Conservation (phyloP, 2,113 vertebrate genomes). For the Callocephalon fimbriatum region DNA sequence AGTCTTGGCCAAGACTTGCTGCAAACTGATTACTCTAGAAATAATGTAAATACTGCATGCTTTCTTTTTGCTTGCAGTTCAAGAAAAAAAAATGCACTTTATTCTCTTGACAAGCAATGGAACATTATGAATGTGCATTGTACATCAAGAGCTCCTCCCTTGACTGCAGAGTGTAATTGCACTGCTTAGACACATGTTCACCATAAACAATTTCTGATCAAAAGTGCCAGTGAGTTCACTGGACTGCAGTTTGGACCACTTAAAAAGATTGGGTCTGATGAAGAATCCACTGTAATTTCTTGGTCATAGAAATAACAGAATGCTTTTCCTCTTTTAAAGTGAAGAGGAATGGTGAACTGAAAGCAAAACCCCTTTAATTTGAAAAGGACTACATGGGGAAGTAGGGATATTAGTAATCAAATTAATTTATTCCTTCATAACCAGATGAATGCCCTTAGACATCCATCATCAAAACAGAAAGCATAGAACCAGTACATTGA, state of each 20-base stretch:
- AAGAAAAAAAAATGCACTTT: not conserved
- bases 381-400: not conserved
- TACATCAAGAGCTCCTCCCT: not conserved
- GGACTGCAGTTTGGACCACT: not conserved
- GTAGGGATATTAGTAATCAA: not conserved
- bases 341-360: not conserved
- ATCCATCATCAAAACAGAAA: not conserved
- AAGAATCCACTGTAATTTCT: not conserved
- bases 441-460: not conserved
- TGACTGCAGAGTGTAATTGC: not conserved
- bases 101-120: not conserved
- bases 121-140: not conserved
- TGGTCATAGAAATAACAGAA: not conserved
- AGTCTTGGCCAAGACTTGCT: not conserved
- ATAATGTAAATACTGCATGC: not conserved
- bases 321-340: not conserved
- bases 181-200: not conserved
- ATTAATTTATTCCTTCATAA: not conserved
- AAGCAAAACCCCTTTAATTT: not conserved
- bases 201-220: not conserved
- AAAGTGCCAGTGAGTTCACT: not conserved
- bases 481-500: fast-evolving
- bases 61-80: not conserved
- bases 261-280: not conserved
- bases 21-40: not conserved